These are phyloP conservation scores for Xenentodon cancila DNA, from an alignment of 2,797 vertebrate genomes.

Conservation along the genomic window DNA sequence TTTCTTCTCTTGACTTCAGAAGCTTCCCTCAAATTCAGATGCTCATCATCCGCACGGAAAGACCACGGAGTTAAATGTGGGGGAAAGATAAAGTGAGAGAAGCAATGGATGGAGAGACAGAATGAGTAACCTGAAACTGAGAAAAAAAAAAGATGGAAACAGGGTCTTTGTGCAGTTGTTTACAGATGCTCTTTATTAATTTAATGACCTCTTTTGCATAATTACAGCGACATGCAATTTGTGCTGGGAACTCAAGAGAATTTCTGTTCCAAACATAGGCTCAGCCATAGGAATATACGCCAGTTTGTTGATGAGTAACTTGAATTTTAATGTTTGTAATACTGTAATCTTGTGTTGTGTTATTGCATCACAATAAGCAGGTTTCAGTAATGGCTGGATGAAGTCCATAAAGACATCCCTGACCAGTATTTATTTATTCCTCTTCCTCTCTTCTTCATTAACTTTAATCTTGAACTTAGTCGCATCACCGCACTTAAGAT, in stretches of 20 bases:
- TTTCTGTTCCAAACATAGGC: slow-evolving; percentile 45
- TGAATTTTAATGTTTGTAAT: background rate
- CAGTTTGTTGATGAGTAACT: slow-evolving; percentile 18
- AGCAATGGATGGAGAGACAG: slow-evolving; percentile 29
- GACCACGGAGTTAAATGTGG: slow-evolving; percentile 45
- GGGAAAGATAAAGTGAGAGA: slow-evolving; percentile 27
- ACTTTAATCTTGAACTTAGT: no score
- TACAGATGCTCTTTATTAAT: slow-evolving; percentile 72
- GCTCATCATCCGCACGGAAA: slow-evolving; percentile 41
- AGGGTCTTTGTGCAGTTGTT: slow-evolving; percentile 63
- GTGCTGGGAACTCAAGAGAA: slow-evolving; percentile 48
- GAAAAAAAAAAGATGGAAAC: slow-evolving; percentile 12
- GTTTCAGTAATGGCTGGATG: no score
- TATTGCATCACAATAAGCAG: no score
- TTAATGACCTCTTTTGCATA: slow-evolving; percentile 76
- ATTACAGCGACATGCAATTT: slow-evolving; percentile 61
- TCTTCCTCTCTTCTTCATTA: no score
- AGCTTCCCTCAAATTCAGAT: slow-evolving; percentile 41
- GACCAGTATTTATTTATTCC: no score
- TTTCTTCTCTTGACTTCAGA: slow-evolving; percentile 64
- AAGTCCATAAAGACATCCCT: no score
- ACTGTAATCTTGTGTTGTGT: no score
- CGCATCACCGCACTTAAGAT: no score
- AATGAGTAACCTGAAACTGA: background rate
- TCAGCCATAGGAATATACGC: slow-evolving; percentile 9